Base-by-base conservation (phyloP, 2,113 vertebrate genomes). In the Neogobius melanostomus region DNA sequence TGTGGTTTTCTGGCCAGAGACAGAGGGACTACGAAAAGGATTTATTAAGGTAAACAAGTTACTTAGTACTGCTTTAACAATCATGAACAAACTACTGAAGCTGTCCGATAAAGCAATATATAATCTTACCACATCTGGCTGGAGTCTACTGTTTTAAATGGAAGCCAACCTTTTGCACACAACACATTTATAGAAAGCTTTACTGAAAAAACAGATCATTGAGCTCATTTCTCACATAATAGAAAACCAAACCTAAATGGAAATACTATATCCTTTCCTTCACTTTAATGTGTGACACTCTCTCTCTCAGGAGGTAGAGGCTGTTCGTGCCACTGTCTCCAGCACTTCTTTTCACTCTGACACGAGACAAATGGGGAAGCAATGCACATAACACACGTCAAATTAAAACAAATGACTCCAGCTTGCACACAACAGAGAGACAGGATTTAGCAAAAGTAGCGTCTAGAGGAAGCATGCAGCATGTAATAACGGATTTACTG, bases 361-460 rank as follows among this genome's bases (percentile, higher is more conserved):
- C 56, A 8, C 6, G 1, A 70, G 49, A 54, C 7, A 48, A 61
- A n/a, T 60, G n/a, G 6, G 6, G 11, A 14, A 71, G 49, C 16
- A 14, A 62, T 14, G 48, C 47, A 36, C 10, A 1, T 16, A 17
- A 21, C 12, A 36, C 50, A 15, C 43, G 36, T 70, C 36, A 62
- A 6, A 49, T 12, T 53, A 21, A 74, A 76, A 61, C 45, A 47
- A 36, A 46, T 11, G 14, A 36, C 7, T 6, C 43, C 5, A 48
- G 47, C 14, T 4, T 8, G 52, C 50, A 77, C 46, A 57, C 69
- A 8, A 56, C 6, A 49, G 28, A 8, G 15, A 48, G 45, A 62
- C 14, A 2, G 52, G 46, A 62, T 72, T 8, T 53, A 69, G 52
- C 4, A 14, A 5, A 68, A 16, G n/a, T 60, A 69, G 42, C n/a